Base-by-base conservation (phyloP, 2,888 invertebrate species). In the Synanthedon formicaeformis region DNA sequence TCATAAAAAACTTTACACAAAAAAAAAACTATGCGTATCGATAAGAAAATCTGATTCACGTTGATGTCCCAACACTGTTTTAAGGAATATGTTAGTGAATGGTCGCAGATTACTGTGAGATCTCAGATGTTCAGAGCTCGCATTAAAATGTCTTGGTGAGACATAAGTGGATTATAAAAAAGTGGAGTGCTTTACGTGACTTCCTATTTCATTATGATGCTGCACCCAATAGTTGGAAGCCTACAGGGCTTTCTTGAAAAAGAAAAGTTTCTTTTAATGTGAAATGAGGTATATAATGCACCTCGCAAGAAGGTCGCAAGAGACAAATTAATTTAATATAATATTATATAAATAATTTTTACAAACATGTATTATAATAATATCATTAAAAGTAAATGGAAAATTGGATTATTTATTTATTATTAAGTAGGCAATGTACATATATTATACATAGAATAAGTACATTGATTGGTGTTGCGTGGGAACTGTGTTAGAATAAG, bases 161-260 rank as follows among this genome's bases (percentile, higher is more conserved):
- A 50, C 23, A 50, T 52, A 54, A 56, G 56, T 56, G 56, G 51
- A 3, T 14, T 51, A 54, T 51, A 55, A 55, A 56, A 56, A 16
- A 23, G 16, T 49, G 63, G 57, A 55, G 55, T 58, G 54, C 54
- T 59, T 60, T 58, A 64, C 62, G 64, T 63, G 60, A 65, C 71
- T 73, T 71, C 71, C 69, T 67, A 52, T 57, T 54, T 56, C 65
- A 61, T 65, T 61, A 66, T 56, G 58, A 63, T 62, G 60, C 60
- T 65, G 58, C 60, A 51, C 55, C 62, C 34, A 50, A 10, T 50
- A 50, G 1, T 48, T n/a, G 50, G 48, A 23, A 23, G 23, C 1
- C 23, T 5, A 27, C 45, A 6, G 13, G 54, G 52, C 48, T 41
- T 16, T 50, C 52, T 41, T 40, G 8, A 1, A 27, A 4, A 10